Conservation (phyloP, 2,888 invertebrate genomes). For the Synanthedon vespiformis region DNA sequence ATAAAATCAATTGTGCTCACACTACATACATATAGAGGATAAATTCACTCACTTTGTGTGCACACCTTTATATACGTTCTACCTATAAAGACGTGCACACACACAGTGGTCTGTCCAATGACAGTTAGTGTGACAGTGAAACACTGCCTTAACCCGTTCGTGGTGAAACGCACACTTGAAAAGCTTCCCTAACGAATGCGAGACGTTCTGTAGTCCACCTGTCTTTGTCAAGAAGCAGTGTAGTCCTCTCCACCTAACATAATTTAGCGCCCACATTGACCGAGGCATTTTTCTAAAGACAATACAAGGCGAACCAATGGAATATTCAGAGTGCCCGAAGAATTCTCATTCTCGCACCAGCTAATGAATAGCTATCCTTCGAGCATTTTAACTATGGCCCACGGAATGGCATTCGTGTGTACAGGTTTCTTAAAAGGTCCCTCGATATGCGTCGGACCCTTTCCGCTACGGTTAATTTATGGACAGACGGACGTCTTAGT, state of each 20-base stretch:
- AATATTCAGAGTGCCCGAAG: constrained; percentile 65
- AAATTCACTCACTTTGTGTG: neutral
- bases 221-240: constrained; percentile 28
- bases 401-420: constrained; percentile 66
- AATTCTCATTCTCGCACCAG: constrained; percentile 69
- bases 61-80: neutral
- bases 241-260: constrained; percentile 37
- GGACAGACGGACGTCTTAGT: constrained; percentile 43
- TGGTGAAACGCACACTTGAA: neutral
- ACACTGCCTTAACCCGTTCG: neutral
- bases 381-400: constrained; percentile 68
- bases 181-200: neutral
- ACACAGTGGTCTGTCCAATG: neutral
- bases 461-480: constrained; percentile 67
- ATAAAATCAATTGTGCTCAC: neutral
- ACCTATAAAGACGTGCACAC: neutral
- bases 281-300: constrained; percentile 64
- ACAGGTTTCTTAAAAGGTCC: constrained; percentile 68
- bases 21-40: neutral
- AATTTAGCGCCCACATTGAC: constrained; percentile 53
- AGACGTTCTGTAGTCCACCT: constrained; percentile 10
- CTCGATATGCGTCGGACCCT: constrained; percentile 61
- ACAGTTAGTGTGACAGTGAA: neutral
- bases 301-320: constrained; percentile 58
- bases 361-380: constrained; percentile 71